Evolutionary conservation across 2,888 invertebrate genomes (phyloP).

Genomic region (Idaea biselata): DNA sequence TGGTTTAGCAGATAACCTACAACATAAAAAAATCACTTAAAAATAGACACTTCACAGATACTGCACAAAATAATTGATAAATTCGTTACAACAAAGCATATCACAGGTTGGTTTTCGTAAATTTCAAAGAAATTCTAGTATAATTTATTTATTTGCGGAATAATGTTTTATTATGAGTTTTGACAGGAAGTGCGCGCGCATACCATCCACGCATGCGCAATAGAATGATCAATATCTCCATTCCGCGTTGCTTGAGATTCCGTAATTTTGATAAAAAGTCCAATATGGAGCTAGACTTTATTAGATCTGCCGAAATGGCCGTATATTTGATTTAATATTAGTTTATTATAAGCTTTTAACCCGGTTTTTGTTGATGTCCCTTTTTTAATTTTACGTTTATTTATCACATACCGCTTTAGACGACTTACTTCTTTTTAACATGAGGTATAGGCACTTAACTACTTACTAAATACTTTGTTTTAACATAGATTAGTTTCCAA

Average conservation of each 20-base stretch:
- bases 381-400: background rate
- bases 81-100: background rate
- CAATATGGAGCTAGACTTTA: background rate
- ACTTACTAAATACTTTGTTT: too few relatives aligned
- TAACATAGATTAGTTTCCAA: too few relatives aligned
- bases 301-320: background rate
- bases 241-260: background rate
- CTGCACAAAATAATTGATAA: background rate
- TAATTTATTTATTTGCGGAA: constrained; percentile 30
- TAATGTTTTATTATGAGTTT: constrained; percentile 37
- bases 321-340: background rate
- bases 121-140: constrained; percentile 10
- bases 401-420: too few relatives aligned
- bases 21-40: background rate
- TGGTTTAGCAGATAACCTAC: background rate
- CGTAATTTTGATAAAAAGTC: background rate
- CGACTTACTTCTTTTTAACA: too few relatives aligned
- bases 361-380: background rate
- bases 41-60: background rate
- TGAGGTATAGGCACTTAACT: too few relatives aligned
- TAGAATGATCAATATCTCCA: constrained; percentile 54
- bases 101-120: constrained; percentile 5
- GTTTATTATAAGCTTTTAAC: background rate
- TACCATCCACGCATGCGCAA: constrained; percentile 34
- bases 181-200: constrained; percentile 67